Conservation (phyloP, 2,113 vertebrate genomes). For the Erpornis zantholeuca region DNA sequence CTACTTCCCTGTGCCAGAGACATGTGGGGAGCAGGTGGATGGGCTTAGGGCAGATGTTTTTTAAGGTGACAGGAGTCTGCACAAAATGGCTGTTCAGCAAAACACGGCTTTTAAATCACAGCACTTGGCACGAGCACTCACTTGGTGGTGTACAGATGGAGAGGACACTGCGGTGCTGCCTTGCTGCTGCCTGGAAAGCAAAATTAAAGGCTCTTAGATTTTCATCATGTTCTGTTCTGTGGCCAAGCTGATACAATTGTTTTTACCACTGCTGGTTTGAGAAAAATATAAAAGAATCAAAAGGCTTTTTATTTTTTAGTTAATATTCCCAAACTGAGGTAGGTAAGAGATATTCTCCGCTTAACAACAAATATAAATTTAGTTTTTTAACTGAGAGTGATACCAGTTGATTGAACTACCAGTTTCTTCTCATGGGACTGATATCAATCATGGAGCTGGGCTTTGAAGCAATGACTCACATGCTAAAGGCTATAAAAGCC, state of each 20-base stretch:
- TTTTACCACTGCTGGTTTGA: not conserved
- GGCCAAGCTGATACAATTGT: not conserved
- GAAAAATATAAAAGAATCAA: not conserved
- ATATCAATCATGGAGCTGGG: not conserved
- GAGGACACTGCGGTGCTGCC: slow-evolving; percentile 22
- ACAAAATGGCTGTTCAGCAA: slow-evolving; percentile 12
- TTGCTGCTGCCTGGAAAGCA: slow-evolving; percentile 64
- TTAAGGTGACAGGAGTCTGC: slow-evolving; percentile 16
- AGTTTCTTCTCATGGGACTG: not conserved
- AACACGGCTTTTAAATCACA: not conserved
- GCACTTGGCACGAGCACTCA: slow-evolving; percentile 41
- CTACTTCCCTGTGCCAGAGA: not conserved
- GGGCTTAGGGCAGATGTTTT: not conserved
- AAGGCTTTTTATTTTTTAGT: not conserved
- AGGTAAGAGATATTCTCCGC: not conserved
- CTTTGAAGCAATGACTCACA: not conserved
- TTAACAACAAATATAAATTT: not conserved
- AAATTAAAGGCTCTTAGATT: slow-evolving; percentile 16
- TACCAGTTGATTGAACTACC: not conserved
- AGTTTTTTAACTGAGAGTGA: not conserved
- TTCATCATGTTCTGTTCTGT: not conserved
- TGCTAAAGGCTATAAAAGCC: not conserved
- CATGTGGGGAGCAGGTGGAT: not conserved
- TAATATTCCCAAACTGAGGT: not conserved
- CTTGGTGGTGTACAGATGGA: slow-evolving; percentile 65